These are phyloP conservation scores for Scleropages formosus DNA, from an alignment of 2,797 vertebrate genomes.

Conservation along the genomic window DNA sequence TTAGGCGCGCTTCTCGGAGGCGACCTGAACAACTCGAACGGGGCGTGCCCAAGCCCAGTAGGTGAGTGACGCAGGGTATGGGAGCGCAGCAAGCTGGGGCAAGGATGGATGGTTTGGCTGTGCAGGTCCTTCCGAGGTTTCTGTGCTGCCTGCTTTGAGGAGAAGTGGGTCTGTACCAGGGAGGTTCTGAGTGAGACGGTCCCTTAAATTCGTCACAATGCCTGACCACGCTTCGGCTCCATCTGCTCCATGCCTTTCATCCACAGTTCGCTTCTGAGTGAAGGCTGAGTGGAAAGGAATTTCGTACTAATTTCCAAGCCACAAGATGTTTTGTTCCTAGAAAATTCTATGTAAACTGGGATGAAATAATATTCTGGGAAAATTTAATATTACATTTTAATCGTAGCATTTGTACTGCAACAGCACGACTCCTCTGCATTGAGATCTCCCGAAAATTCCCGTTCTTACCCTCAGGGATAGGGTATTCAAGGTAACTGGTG, in stretches of 20 bases:
- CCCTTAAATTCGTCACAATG: neutral
- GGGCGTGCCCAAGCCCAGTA: slow-evolving; percentile 92
- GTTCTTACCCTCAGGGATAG: neutral
- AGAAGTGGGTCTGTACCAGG: neutral
- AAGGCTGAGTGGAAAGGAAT: no score
- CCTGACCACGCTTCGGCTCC: neutral
- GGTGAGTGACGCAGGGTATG: slow-evolving; percentile 72
- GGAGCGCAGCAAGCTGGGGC: neutral
- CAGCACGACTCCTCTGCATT: no score
- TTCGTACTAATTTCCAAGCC: no score
- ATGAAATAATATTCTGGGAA: no score
- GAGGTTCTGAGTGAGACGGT: neutral
- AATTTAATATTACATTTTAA: no score
- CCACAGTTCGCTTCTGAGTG: no score
- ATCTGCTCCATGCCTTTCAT: no score
- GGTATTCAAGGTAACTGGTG: neutral
- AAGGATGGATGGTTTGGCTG: neutral
- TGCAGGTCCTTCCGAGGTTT: neutral
- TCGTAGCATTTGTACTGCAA: no score
- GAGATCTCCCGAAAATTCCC: neutral
- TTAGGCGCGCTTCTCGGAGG: slow-evolving; percentile 89
- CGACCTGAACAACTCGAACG: slow-evolving; percentile 87
- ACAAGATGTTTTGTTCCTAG: no score
- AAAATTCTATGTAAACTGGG: no score
- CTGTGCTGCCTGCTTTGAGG: no score